A percentile compares a stretch with the other conserved stretches of the same genome.
Evolutionary conservation across 2,888 invertebrate species (phyloP).

Genomic region (Ichneumoninae sp.): DNA sequence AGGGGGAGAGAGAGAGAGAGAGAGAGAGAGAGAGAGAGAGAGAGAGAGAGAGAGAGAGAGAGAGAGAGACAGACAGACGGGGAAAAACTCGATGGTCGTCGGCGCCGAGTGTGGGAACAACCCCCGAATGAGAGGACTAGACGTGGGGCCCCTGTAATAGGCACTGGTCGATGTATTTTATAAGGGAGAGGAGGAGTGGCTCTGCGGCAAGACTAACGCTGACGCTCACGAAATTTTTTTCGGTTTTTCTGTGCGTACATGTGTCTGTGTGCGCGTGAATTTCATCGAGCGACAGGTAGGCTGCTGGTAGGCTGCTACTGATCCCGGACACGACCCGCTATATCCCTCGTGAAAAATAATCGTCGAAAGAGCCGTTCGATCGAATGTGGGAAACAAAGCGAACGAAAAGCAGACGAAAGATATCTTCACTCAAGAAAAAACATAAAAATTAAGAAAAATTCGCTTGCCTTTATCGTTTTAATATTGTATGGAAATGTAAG

Average conservation of each 20-base stretch:
- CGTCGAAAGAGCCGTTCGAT: constrained; percentile 42
- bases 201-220: constrained; percentile 55
- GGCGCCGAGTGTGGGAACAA: constrained; percentile 67
- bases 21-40: too few relatives aligned
- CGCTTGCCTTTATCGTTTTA: too few relatives aligned
- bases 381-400: constrained; percentile 57
- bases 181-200: constrained; percentile 51
- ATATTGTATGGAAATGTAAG: too few relatives aligned
- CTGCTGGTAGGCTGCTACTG: background rate
- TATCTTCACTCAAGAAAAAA: too few relatives aligned
- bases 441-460: too few relatives aligned
- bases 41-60: too few relatives aligned
- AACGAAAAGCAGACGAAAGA: background rate
- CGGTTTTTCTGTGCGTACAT: background rate
- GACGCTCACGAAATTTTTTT: constrained; percentile 28
- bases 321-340: constrained; percentile 38
- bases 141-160: constrained; percentile 42
- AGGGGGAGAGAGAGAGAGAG: constrained; percentile 17
- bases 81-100: constrained; percentile 39
- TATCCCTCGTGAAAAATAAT: constrained; percentile 59
- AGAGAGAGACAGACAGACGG: too few relatives aligned
- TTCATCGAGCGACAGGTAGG: constrained; percentile 36
- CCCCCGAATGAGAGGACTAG: constrained; percentile 42
- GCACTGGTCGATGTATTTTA: constrained; percentile 51
- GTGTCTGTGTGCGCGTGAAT: constrained; percentile 40